phyloP scores from a whole-genome alignment of 2,888 invertebrate species.

The Drosophila mimetica region DNA sequence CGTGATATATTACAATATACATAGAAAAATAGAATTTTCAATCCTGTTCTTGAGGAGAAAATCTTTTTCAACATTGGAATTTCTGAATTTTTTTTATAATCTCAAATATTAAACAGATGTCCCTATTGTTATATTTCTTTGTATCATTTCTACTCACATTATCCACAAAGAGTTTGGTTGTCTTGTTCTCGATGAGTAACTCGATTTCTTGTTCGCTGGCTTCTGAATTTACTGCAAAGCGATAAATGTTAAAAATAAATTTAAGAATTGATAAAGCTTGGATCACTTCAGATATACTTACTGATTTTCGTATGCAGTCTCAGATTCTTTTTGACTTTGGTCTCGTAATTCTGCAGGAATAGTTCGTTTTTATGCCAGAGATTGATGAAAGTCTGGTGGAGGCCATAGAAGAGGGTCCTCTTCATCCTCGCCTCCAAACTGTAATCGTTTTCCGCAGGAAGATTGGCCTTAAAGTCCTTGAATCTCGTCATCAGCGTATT shows the following conservation, averaged over 20 bases:
- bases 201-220: slow-evolving; percentile 84
- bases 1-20: no score
- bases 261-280: background rate
- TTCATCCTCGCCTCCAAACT: slow-evolving; percentile 83
- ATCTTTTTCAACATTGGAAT: no score
- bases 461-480: slow-evolving; percentile 81
- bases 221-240: slow-evolving; percentile 77
- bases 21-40: no score
- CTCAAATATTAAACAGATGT: background rate
- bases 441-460: slow-evolving; percentile 82
- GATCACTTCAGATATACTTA: slow-evolving; percentile 54
- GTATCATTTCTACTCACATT: slow-evolving; percentile 80
- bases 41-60: no score
- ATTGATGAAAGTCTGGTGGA: slow-evolving; percentile 83
- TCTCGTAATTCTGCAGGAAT: slow-evolving; percentile 83
- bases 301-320: slow-evolving; percentile 84
- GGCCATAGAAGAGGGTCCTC: slow-evolving; percentile 83
- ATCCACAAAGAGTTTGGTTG: slow-evolving; percentile 84
- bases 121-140: background rate
- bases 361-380: slow-evolving; percentile 83
- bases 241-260: background rate
- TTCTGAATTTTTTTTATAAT: background rate
- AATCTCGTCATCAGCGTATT: slow-evolving; percentile 82
- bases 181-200: slow-evolving; percentile 83
- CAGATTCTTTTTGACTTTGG: slow-evolving; percentile 83